Conservation (phyloP, 2,888 invertebrate species). For the Watsonalla cultraria region DNA sequence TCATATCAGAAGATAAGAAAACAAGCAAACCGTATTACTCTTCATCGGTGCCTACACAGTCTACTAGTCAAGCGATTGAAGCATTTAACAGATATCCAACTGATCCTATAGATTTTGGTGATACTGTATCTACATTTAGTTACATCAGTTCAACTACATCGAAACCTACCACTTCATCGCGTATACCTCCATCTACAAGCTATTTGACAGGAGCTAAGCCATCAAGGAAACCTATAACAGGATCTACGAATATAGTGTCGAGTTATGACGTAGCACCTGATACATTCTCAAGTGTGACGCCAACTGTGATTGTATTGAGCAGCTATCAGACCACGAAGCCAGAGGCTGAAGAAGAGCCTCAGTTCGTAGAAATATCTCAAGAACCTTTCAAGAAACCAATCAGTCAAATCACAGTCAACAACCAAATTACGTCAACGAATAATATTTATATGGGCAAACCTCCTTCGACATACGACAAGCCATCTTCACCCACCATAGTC, state of each 20-base stretch:
- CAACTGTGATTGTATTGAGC: conserved; percentile 66
- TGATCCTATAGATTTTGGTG: conserved; percentile 59
- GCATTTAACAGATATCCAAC: conserved; percentile 68
- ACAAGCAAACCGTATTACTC: conserved; percentile 48
- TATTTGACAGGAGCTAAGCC: conserved; percentile 69
- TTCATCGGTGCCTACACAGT: conserved; percentile 59
- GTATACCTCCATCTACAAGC: conserved; percentile 65
- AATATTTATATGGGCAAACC: conserved; percentile 69
- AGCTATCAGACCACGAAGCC: conserved; percentile 54
- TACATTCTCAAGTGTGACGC: conserved; percentile 68
- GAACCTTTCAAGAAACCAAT: conserved; percentile 73
- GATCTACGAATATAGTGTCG: conserved; percentile 25
- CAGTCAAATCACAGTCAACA: conserved; percentile 79
- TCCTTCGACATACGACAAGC: conserved; percentile 60
- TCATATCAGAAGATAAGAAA: conserved; percentile 42
- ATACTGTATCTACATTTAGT: conserved; percentile 60
- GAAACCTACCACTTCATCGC: conserved; percentile 49
- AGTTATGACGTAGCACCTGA: conserved; percentile 57
- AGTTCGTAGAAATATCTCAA: conserved; percentile 71
- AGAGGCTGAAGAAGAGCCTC: conserved; percentile 43
- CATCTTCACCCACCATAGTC: conserved; percentile 80
- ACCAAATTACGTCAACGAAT: conserved; percentile 79
- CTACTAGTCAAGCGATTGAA: conserved; percentile 68
- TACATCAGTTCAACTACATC: conserved; percentile 57
- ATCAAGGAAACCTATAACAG: conserved; percentile 64